Conservation (phyloP, 2,888 invertebrate species). For the Dicyrtomina minuta region DNA sequence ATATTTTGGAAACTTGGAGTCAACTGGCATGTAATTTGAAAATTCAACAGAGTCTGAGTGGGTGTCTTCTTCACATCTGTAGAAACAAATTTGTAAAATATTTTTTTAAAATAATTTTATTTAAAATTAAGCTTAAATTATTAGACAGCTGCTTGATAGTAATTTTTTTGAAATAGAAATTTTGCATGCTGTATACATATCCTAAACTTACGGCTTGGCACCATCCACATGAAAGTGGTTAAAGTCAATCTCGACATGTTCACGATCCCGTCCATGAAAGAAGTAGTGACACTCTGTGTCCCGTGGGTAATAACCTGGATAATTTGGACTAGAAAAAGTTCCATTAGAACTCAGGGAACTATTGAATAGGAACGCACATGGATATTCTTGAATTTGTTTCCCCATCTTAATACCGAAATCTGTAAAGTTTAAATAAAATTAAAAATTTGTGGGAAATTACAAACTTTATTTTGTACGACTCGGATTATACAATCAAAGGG, state of each 20-base stretch:
- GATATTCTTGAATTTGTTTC: constrained; percentile 70
- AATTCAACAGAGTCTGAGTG: constrained; percentile 96
- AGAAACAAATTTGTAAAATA: no score
- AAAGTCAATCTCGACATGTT: constrained; percentile 80
- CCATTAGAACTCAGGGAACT: constrained; percentile 58
- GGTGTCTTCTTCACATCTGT: constrained; percentile 83
- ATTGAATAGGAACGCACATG: constrained; percentile 86
- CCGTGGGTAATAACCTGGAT: constrained; percentile 84
- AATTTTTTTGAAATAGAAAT: no score
- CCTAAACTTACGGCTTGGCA: constrained; percentile 66
- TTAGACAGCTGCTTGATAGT: no score
- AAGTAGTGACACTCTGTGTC: constrained; percentile 89
- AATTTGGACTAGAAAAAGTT: constrained; percentile 83
- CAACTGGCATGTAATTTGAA: constrained; percentile 87
- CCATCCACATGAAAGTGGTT: constrained; percentile 89
- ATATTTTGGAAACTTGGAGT: constrained; percentile 81
- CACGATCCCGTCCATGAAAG: constrained; percentile 76
- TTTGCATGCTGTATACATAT: background rate
- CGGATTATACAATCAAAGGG: no score
- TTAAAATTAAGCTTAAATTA: no score
- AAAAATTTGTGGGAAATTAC: background rate
- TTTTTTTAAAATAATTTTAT: no score
- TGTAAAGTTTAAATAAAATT: constrained; percentile 56
- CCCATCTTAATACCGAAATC: constrained; percentile 87
- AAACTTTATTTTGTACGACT: no score